Conservation (phyloP, 2,113 vertebrate species). For the Saguinus midas region DNA sequence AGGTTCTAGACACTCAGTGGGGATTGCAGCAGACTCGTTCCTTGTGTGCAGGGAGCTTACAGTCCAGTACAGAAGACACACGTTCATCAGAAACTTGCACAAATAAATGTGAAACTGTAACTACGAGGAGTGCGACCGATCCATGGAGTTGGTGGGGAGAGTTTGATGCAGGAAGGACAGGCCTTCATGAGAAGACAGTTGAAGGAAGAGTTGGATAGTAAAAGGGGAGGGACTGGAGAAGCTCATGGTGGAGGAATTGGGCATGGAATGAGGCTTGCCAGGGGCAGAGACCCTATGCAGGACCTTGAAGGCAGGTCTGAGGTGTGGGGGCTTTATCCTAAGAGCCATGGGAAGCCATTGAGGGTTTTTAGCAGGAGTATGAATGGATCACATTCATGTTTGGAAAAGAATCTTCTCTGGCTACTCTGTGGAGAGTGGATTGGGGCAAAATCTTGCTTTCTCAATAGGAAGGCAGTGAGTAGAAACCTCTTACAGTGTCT, state of each 20-base stretch:
- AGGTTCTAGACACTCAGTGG: background rate
- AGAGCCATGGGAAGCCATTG: background rate
- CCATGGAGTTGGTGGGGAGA: background rate
- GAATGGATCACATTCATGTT: background rate
- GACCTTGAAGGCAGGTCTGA: background rate
- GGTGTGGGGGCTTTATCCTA: background rate
- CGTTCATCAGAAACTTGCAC: background rate
- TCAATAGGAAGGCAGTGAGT: background rate
- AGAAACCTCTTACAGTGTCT: too few relatives aligned
- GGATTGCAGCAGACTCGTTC: background rate
- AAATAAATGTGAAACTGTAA: background rate
- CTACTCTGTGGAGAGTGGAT: background rate
- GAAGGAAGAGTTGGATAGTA: background rate
- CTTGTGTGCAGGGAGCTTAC: background rate
- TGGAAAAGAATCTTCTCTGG: background rate
- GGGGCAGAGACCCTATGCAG: background rate
- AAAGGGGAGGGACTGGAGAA: background rate
- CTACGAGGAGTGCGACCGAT: background rate
- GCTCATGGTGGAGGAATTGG: too few relatives aligned
- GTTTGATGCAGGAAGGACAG: background rate
- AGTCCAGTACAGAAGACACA: background rate
- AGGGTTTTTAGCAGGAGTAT: background rate
- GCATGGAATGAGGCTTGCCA: background rate
- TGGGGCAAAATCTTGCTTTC: background rate
- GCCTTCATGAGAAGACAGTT: background rate